Conservation (phyloP, 1,140 invertebrate genomes). For the Agraylea sexmaculata region DNA sequence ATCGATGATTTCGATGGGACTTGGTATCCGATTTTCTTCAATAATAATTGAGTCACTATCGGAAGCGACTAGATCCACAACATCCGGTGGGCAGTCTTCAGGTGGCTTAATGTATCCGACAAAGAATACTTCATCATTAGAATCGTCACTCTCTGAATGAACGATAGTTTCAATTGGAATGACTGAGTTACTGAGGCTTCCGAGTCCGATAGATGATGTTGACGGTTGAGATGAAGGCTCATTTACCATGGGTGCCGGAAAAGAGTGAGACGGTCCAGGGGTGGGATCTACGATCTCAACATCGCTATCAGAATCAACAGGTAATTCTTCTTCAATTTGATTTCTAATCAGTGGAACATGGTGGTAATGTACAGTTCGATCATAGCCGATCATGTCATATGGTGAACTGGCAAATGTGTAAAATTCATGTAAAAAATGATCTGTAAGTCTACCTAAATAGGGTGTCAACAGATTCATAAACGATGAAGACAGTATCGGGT, state of each 20-base stretch:
- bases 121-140: constrained; percentile 35
- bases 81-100: constrained; percentile 43
- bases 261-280: constrained; percentile 24
- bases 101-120: constrained; percentile 43
- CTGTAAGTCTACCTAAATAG: constrained; percentile 48
- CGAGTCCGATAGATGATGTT: background rate
- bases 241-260: constrained; percentile 26
- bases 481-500: constrained; percentile 58
- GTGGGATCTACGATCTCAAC: constrained; percentile 26
- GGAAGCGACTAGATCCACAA: constrained; percentile 41
- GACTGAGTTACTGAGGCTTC: constrained; percentile 21
- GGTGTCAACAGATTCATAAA: constrained; percentile 52
- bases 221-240: constrained; percentile 20
- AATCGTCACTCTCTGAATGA: constrained; percentile 35
- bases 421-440: constrained; percentile 84
- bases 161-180: constrained; percentile 37
- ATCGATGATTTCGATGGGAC: constrained; percentile 10
- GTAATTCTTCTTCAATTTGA: constrained; percentile 20
- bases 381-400: constrained; percentile 70
- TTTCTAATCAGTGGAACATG: constrained; percentile 27
- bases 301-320: constrained; percentile 32
- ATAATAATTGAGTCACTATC: constrained; percentile 47
- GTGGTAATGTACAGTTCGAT: constrained; percentile 44
- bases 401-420: constrained; percentile 75
- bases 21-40: constrained; percentile 22